Percentiles rank a stretch among this genome's conserved stretches.
These are phyloP conservation scores for Hybos culiciformis DNA, from an alignment of 2,888 invertebrate species.

Conservation along the genomic window DNA sequence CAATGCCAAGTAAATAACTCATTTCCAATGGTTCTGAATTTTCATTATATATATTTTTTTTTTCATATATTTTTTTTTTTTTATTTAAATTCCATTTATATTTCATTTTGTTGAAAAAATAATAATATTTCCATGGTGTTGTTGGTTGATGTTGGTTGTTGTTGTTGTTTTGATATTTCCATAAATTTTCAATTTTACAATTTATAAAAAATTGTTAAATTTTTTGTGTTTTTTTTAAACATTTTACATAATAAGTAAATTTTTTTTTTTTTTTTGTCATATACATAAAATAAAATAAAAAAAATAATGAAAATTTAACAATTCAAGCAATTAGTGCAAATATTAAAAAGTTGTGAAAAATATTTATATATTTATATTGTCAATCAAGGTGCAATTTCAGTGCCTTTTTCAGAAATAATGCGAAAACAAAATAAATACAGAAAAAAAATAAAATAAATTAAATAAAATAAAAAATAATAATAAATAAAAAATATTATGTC, in stretches of 20 bases:
- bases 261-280: neutral
- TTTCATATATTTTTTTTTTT: neutral
- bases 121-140: neutral
- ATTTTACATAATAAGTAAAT: neutral
- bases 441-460: neutral
- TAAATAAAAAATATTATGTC: too few species aligned
- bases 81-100: neutral
- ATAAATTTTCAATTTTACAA: conserved; percentile 3
- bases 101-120: neutral
- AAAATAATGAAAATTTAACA: neutral
- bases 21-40: conserved; percentile 45
- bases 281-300: neutral
- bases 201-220: neutral
- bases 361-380: neutral
- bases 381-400: conserved; percentile 1
- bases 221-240: neutral
- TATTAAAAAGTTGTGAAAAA: neutral
- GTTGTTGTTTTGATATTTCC: conserved; percentile 3
- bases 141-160: conserved; percentile 1
- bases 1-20: conserved; percentile 44
- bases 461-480: neutral
- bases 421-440: neutral
- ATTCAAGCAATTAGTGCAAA: neutral
- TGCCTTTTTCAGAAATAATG: neutral
- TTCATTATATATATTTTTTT: conserved; percentile 27